Evolutionary conservation across 2,113 vertebrate species (phyloP).

Genomic region (Hemibagrus wyckioides): DNA sequence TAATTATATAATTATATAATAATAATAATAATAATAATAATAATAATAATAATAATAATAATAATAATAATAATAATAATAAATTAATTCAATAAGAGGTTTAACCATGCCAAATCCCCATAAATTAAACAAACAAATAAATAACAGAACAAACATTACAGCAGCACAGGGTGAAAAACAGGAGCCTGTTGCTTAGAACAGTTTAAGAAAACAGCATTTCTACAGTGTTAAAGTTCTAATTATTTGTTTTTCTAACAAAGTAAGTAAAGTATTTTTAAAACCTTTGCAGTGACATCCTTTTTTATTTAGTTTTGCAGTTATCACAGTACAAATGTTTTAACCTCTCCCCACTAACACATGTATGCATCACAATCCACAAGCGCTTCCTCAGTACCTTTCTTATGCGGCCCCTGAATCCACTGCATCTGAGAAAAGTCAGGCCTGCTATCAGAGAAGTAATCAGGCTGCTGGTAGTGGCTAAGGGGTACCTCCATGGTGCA

Average conservation of each 20-base stretch:
- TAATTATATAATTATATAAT: no score
- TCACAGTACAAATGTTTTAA: background rate
- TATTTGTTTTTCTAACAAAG: background rate
- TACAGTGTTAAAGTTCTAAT: background rate
- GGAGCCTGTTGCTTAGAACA: background rate
- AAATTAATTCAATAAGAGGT: no score
- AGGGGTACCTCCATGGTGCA: constrained; percentile 88
- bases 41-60: no score
- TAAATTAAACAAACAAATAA: background rate
- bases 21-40: no score
- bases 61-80: no score
- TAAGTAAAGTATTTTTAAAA: background rate
- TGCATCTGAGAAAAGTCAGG: constrained; percentile 86
- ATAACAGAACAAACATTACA: background rate
- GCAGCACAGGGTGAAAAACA: background rate
- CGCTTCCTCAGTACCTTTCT: constrained; percentile 85
- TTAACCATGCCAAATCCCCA: background rate
- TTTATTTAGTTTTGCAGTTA: background rate
- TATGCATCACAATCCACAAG: no score
- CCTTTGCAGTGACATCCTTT: background rate
- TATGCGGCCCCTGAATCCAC: constrained; percentile 84
- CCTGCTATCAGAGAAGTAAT: constrained; percentile 87
- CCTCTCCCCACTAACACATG: background rate
- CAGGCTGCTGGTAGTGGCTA: constrained; percentile 85
- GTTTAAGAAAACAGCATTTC: background rate